These are phyloP conservation scores for Trachurus trachurus DNA, from an alignment of 2,797 vertebrate species.

Conservation along the genomic window DNA sequence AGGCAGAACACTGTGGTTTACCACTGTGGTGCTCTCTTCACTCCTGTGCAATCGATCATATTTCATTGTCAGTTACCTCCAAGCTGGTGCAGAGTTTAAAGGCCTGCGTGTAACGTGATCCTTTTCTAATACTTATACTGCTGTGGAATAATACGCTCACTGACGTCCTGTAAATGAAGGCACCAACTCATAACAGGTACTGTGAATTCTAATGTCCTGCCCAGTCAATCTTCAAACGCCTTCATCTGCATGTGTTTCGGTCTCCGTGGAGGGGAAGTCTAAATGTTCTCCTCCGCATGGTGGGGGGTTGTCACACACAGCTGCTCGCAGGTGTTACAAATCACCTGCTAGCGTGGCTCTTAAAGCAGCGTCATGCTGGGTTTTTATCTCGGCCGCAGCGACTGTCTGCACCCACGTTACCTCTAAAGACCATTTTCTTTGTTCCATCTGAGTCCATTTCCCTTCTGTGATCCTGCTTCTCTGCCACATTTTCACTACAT, in stretches of 20 bases:
- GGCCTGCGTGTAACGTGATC: slow-evolving; percentile 35
- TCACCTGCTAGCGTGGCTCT: slow-evolving; percentile 35
- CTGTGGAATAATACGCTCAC: slow-evolving; percentile 21
- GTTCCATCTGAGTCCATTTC: slow-evolving; percentile 12
- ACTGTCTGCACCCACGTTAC: slow-evolving; percentile 1
- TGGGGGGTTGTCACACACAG: slow-evolving; percentile 28
- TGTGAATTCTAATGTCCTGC: slow-evolving; percentile 27
- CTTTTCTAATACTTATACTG: slow-evolving; percentile 20
- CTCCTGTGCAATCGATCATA: slow-evolving; percentile 30
- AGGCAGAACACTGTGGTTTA: slow-evolving; percentile 29
- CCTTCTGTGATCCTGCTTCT: slow-evolving; percentile 1
- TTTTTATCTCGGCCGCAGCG: slow-evolving; percentile 40
- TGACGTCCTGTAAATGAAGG: slow-evolving; percentile 31
- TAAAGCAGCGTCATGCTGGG: slow-evolving; percentile 27
- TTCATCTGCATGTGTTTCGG: slow-evolving; percentile 48
- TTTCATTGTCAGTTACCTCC: slow-evolving; percentile 41
- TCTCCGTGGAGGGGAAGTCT: slow-evolving; percentile 20
- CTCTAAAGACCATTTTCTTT: slow-evolving; percentile 12
- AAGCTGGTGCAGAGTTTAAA: slow-evolving; percentile 33
- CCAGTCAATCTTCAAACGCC: slow-evolving; percentile 28
- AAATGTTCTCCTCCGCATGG: slow-evolving; percentile 41
- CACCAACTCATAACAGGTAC: slow-evolving; percentile 17
- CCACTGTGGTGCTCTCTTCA: neutral
- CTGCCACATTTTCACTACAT: slow-evolving; percentile 9
- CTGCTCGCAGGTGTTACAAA: slow-evolving; percentile 41